Evolutionary conservation across 2,113 vertebrate genomes (phyloP).

Genomic region (Hepsetus odoe): DNA sequence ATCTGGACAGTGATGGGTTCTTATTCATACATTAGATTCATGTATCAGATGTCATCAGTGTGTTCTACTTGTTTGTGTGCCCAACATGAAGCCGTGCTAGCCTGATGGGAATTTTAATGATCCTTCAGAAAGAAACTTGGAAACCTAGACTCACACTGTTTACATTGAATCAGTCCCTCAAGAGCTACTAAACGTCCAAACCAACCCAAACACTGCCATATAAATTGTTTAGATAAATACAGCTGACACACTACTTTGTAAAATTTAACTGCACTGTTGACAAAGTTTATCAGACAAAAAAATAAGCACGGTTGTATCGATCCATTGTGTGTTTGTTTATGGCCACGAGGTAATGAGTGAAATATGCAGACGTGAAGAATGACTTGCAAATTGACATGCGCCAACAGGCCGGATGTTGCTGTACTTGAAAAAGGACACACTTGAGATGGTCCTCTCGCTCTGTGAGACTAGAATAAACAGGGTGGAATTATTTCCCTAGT

Average conservation of each 20-base stretch:
- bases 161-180: not conserved
- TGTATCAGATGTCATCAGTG: too few relatives aligned
- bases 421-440: not conserved
- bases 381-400: not conserved
- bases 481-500: too few relatives aligned
- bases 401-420: not conserved
- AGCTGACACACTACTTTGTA: not conserved
- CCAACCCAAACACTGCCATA: not conserved
- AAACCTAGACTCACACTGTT: not conserved
- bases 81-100: too few relatives aligned
- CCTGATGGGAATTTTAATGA: not conserved
- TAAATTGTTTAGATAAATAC: not conserved
- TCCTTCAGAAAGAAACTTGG: too few relatives aligned
- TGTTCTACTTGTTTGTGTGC: too few relatives aligned
- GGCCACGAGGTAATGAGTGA: not conserved
- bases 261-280: not conserved
- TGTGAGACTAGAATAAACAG: not conserved
- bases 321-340: not conserved
- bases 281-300: not conserved
- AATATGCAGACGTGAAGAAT: not conserved
- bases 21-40: too few relatives aligned
- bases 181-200: not conserved
- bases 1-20: too few relatives aligned
- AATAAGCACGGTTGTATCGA: not conserved
- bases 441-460: not conserved